Evolutionary conservation across 2,113 vertebrate species (phyloP).

Genomic region (cattle (Bos taurus)): DNA sequence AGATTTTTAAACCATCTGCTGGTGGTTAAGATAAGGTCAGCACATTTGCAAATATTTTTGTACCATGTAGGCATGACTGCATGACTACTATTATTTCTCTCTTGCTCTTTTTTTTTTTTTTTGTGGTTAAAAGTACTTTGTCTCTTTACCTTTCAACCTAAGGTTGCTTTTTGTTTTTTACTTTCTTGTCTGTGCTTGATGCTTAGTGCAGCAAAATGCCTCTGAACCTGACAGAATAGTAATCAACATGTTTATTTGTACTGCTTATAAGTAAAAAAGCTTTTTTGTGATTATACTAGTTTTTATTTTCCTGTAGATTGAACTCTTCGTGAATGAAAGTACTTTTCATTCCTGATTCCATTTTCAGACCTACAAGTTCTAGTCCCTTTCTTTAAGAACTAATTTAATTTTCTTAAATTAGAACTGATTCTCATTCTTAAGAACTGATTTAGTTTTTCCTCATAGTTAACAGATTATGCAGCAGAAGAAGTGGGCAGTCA

Average conservation of each 20-base stretch:
- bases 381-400: constrained; percentile 14
- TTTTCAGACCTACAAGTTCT: constrained; percentile 20
- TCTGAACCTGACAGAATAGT: not conserved
- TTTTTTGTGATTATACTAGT: not conserved
- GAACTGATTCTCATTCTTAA: not conserved
- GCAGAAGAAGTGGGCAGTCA: constrained; percentile 1
- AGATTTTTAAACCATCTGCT: constrained; percentile 27
- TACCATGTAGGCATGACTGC: not conserved
- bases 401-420: constrained; percentile 29
- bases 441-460: constrained; percentile 39
- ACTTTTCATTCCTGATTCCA: constrained; percentile 10
- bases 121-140: not conserved
- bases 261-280: not conserved
- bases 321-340: constrained; percentile 28
- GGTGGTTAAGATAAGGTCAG: not conserved
- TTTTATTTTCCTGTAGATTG: constrained; percentile 31
- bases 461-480: constrained; percentile 15
- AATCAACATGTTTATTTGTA: constrained; percentile 37
- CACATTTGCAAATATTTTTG: constrained; percentile 39
- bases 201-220: not conserved
- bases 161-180: not conserved
- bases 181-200: not conserved
- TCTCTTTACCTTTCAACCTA: constrained; percentile 39
- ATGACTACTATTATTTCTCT: not conserved
- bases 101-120: not conserved